Evolutionary conservation across 2,113 vertebrate genomes (phyloP), one percentile per base, ranked within the genome.

Genomic region (Calidris pygmaea): DNA sequence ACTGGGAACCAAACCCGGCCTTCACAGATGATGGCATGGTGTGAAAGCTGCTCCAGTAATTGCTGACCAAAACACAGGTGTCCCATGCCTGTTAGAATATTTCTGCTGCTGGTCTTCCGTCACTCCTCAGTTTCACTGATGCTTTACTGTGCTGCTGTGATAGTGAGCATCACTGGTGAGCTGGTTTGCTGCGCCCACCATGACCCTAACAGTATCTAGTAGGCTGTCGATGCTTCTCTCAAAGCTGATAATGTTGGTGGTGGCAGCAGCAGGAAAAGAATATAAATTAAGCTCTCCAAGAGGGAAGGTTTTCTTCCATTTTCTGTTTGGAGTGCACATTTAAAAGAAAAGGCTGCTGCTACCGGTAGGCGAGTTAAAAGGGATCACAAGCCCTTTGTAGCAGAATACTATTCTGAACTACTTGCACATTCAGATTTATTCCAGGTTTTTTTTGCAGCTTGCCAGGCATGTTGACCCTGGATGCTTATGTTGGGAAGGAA

Each of bases 201-300:
- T 95, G 95, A 93, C 8, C 24, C 68, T 76, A 59, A 74, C 93
- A 87, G 76, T 91, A 70, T 95, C 65, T 96, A 60, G 84, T 90
- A 95, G 89, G 83, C n/a, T 94, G 71, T 66, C 24, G 35, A 15
- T 72, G 63, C 83, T 81, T 94, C 63, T 72, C 59, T 92, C 56
- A 47, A 71, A 80, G 68, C 53, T 83, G 73, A 63, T 35, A 85
- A 71, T 34, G 26, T 86, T 58, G 52, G 53, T 89, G 74, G 86
- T 62, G 26, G 73, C 71, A 43, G 60, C 71, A 55, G 89, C 50
- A 95, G 83, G 78, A 74, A 78, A 62, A 89, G 74, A 95, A 82
- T 93, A 89, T 65, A 86, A 95, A 96, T 96, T 77, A 88, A 79
- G 71, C 34, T 88, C 50, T 82, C 50, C 10, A 14, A 37, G 67